Percentiles rank a stretch among this genome's conserved stretches.
phyloP scores from a whole-genome alignment of 2,113 vertebrate species.

The Limanda limanda region DNA sequence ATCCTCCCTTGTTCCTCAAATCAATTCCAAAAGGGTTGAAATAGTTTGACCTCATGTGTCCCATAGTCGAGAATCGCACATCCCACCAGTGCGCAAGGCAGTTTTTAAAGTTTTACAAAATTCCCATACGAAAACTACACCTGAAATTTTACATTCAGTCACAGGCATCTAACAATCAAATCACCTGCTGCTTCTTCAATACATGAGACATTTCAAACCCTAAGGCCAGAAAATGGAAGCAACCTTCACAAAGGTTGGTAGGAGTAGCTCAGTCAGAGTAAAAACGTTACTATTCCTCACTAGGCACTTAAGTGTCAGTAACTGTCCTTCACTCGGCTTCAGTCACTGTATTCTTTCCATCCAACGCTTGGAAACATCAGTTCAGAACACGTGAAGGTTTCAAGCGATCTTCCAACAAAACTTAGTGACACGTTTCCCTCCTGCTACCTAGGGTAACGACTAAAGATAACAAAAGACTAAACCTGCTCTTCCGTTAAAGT shows the following conservation, averaged over 20 bases:
- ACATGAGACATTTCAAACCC: conserved; percentile 6
- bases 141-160: conserved; percentile 60
- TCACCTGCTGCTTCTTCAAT: conserved; percentile 15
- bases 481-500: neutral
- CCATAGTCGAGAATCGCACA: no score
- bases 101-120: conserved; percentile 37
- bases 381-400: conserved; percentile 16
- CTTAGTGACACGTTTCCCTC: neutral
- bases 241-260: conserved; percentile 39
- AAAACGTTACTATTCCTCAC: conserved; percentile 38
- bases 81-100: conserved; percentile 41
- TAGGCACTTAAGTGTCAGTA: conserved; percentile 75
- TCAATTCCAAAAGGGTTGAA: conserved; percentile 3
- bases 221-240: conserved; percentile 47
- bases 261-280: conserved; percentile 54
- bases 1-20: neutral
- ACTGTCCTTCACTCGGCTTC: conserved; percentile 21
- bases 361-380: neutral
- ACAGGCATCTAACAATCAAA: conserved; percentile 21
- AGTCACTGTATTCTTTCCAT: conserved; percentile 19
- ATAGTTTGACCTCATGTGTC: conserved; percentile 5
- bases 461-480: neutral
- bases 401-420: conserved; percentile 6
- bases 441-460: conserved; percentile 3
- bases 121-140: conserved; percentile 50